Evolutionary conservation across 1,140 invertebrate genomes (phyloP).

Genomic region (Amyelois transitella): DNA sequence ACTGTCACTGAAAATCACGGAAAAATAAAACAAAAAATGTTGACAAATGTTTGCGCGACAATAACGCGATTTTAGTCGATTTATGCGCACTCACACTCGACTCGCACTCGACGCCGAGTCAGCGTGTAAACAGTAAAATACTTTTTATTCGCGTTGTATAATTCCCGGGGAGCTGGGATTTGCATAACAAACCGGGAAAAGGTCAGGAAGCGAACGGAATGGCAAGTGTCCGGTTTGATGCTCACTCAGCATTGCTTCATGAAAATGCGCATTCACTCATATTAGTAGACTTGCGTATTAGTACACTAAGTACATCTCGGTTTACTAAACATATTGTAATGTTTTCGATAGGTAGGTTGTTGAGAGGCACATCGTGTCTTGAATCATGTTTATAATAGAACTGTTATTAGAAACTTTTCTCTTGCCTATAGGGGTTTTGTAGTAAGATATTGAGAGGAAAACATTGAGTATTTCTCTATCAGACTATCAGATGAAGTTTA

Average conservation of each 20-base stretch:
- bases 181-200: slow-evolving; percentile 72
- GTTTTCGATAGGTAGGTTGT: no score
- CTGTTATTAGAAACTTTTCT: background rate
- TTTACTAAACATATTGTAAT: no score
- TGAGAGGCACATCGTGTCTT: no score
- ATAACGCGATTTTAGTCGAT: slow-evolving; percentile 33
- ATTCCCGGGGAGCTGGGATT: slow-evolving; percentile 60
- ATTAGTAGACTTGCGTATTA: slow-evolving; percentile 12
- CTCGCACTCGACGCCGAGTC: slow-evolving; percentile 46
- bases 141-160: slow-evolving; percentile 69
- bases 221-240: slow-evolving; percentile 66
- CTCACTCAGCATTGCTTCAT: slow-evolving; percentile 54
- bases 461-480: no score
- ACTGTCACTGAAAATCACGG: background rate
- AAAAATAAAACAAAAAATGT: background rate
- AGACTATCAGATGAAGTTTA: no score
- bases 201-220: slow-evolving; percentile 69
- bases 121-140: slow-evolving; percentile 68
- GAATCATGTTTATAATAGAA: no score
- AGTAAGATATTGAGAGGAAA: no score
- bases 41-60: slow-evolving; percentile 27
- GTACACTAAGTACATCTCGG: no score
- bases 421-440: background rate
- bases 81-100: slow-evolving; percentile 66
- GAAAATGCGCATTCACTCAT: slow-evolving; percentile 27